Evolutionary conservation across 2,888 invertebrate genomes (phyloP), one percentile per base, ranked within the genome.

Genomic region (Noctua fimbriata): DNA sequence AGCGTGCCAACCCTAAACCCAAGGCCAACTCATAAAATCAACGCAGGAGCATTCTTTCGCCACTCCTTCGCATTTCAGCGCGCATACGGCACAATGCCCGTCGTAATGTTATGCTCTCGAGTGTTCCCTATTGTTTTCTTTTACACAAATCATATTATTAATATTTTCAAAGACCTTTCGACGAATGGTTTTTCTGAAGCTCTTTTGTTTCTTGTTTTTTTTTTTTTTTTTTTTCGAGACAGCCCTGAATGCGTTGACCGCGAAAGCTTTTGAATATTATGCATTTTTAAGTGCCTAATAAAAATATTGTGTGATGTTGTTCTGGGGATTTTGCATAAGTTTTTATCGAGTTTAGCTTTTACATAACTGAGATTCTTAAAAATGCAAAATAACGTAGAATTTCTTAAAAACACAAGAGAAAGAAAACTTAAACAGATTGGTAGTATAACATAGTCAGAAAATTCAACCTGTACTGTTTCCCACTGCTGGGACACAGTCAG

Each of bases 111-210:
- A 90, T 92, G 92, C 90, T 86, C 79, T 79, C 55, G 79, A 88
- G 92, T 90, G 91, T 84, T 71, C 83, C 79, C 89, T 89, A 89
- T 93, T 92, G 91, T 92, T 90, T 88, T 81, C 79, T 67, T 79
- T 86, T 75, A 85, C 75, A 69, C 60, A 75, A 88, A 78, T 69
- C 66, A 44, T 86, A 80, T 78, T 78, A 77, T 81, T 74, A 28
- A 73, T 82, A 52, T 36, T 76, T 76, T 78, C 69, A 75, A 86
- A 78, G 73, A 63, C 52, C 78, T 82, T 83, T 87, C 77, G 76
- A 78, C 66, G 85, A 77, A 85, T 73, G 60, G 75, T 73, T 79
- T 73, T 73, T 83, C 76, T 76, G 85, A 73, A 55, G 55, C 28
- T 67, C 72, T 84, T 83, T 86, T 88, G 85, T 88, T 87, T 83